Evolutionary conservation across 64 coral and sea anemone species (phyloP), one percentile per base, ranked within the genome.

Genomic region (Anthopleura sola): DNA sequence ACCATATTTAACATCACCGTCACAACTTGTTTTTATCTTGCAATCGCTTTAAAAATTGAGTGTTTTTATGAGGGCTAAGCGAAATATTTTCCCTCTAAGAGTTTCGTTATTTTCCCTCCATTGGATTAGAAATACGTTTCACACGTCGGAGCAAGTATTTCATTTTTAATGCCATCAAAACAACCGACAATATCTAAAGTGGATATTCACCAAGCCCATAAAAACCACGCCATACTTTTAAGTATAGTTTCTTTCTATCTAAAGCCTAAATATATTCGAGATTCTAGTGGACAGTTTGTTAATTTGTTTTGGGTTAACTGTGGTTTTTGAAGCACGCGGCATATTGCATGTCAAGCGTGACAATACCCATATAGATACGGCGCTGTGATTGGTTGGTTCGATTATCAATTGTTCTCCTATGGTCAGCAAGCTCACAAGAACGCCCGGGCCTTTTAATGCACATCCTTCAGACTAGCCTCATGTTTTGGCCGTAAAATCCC

Each of bases 341-440:
- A 57, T 62, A 78, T 85, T 57, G 39, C 71, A 85, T 91, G 84
- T 91, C 71, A 91, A 91, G 89, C 89, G 89, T 91, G 89, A 91
- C 89, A 91, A 64, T 54, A 68, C 82, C 32, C 32, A 36, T 58
- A 55, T 83, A 64, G 82, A 86, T 86, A 68, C 82, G n/a, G 74
- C 60, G 19, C 23, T 91, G 66, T 86, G 83, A 91, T 91, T 91
- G 89, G 89, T 68, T 71, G 74, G 50, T 81, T 80, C 38, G 14
- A 56, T 80, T 66, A 60, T 85, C 85, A 77, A 91, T 91, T 91
- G 89, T 83, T 79, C 82, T 57, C 34, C 82, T 83, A 83, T 60
- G 55, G 68, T 86, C 83, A 60, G 84, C 83, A 53, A 85, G 89
- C 82, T 91, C 89, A 91, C 37, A 49, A 91, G 76, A 84, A 56